A percentile compares a stretch with the other conserved stretches of the same genome.
Conservation (phyloP, 2,797 vertebrate genomes). For the Philypnodon macrostomus region DNA sequence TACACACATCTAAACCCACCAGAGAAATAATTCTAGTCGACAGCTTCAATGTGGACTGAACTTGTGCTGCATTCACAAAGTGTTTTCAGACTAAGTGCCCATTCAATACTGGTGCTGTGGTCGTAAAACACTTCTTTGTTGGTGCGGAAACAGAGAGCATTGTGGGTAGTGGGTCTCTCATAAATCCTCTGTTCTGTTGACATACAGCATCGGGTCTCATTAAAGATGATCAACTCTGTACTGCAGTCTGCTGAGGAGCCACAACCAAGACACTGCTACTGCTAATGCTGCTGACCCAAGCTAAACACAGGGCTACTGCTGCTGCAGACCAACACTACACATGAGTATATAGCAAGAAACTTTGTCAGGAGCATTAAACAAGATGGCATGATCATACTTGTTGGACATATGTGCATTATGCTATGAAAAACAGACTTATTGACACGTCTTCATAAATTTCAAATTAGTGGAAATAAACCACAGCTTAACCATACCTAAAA, state of each 20-base stretch:
- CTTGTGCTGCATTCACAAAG: conserved; percentile 23
- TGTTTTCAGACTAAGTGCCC: conserved; percentile 10
- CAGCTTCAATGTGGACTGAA: conserved; percentile 1
- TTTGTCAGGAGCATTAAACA: too few species aligned
- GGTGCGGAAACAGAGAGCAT: conserved; percentile 28
- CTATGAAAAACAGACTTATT: too few species aligned
- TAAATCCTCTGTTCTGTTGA: conserved; percentile 46
- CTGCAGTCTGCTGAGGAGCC: conserved; percentile 50
- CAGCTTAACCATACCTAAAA: too few species aligned
- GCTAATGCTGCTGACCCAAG: conserved; percentile 44
- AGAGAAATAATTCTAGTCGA: not conserved
- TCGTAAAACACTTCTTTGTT: conserved; percentile 26
- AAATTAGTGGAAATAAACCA: too few species aligned
- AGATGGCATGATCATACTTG: too few species aligned
- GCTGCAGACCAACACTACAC: conserved; percentile 10
- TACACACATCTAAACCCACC: not conserved
- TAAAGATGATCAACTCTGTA: conserved; percentile 39
- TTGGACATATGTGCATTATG: too few species aligned
- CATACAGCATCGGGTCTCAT: conserved; percentile 53
- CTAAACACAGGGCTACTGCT: conserved; percentile 13
- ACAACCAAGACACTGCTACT: conserved; percentile 10
- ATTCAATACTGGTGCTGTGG: conserved; percentile 9
- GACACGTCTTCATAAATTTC: too few species aligned
- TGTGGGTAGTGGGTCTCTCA: conserved; percentile 23
- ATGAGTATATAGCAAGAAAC: too few species aligned